Percentiles rank a stretch among this genome's conserved stretches.
These are phyloP conservation scores for Periophthalmus modestus DNA, from an alignment of 2,113 vertebrate species.

Conservation along the genomic window DNA sequence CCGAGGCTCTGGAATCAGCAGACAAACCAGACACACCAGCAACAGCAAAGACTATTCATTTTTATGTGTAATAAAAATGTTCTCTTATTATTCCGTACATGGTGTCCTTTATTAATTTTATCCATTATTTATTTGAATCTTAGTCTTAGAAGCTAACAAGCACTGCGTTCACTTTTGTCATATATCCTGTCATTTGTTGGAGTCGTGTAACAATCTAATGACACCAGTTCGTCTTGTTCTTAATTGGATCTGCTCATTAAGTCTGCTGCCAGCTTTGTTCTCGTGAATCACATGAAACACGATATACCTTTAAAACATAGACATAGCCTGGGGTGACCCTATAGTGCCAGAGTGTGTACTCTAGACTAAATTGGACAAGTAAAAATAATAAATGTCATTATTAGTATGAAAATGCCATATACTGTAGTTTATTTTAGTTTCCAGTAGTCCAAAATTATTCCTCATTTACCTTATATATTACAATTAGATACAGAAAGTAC, in stretches of 20 bases:
- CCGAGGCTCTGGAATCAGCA: neutral
- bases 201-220: neutral
- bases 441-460: no score
- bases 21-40: neutral
- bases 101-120: neutral
- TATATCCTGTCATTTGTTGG: neutral
- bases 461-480: no score
- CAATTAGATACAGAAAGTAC: no score
- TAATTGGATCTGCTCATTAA: slow-evolving; percentile 1
- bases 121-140: no score
- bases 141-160: no score
- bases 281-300: slow-evolving; percentile 2
- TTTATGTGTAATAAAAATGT: no score
- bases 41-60: neutral
- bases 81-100: neutral
- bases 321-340: neutral
- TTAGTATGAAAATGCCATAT: neutral
- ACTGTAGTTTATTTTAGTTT: no score
- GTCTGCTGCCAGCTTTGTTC: neutral
- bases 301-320: neutral
- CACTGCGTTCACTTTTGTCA: no score
- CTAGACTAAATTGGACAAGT: neutral
- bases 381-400: neutral
- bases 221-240: neutral
- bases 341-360: neutral